Evolutionary conservation across 2,888 invertebrate genomes (phyloP).

Genomic region (Chaitophorus viminalis): DNA sequence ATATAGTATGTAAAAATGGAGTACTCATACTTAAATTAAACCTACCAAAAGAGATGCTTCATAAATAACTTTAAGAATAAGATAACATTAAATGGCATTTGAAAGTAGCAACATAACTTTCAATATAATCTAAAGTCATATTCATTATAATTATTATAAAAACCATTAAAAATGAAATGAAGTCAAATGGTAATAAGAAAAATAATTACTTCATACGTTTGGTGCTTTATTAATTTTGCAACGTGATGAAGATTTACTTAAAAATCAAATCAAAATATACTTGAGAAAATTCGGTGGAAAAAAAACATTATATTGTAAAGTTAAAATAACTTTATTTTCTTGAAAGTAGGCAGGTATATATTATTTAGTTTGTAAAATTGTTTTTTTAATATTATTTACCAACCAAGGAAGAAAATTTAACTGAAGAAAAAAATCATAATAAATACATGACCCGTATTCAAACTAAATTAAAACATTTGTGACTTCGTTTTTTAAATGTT

Average conservation of each 20-base stretch:
- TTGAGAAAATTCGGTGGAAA: not conserved
- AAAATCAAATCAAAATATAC: not conserved
- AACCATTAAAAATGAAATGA: too few relatives aligned
- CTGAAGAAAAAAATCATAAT: slow-evolving; percentile 2
- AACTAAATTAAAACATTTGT: slow-evolving; percentile 26
- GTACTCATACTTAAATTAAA: not conserved
- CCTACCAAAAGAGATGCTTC: too few relatives aligned
- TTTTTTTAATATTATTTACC: slow-evolving; percentile 29
- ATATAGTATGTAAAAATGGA: not conserved
- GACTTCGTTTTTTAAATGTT: not conserved
- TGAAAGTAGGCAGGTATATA: not conserved
- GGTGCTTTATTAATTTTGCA: not conserved
- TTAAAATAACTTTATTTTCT: slow-evolving; percentile 21
- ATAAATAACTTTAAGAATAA: too few relatives aligned
- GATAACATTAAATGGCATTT: too few relatives aligned
- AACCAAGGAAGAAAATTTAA: slow-evolving; percentile 10
- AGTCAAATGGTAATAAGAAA: not conserved
- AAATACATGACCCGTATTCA: slow-evolving; percentile 11
- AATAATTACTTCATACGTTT: not conserved
- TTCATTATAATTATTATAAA: too few relatives aligned
- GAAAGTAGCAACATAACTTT: too few relatives aligned
- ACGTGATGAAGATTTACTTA: not conserved
- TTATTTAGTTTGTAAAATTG: slow-evolving; percentile 3
- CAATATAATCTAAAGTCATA: too few relatives aligned
- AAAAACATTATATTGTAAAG: slow-evolving; percentile 15